A percentile compares a stretch with the other conserved stretches of the same genome.
phyloP scores from a whole-genome alignment of 2,797 vertebrate species.

The Amblyopsis hoosieri region DNA sequence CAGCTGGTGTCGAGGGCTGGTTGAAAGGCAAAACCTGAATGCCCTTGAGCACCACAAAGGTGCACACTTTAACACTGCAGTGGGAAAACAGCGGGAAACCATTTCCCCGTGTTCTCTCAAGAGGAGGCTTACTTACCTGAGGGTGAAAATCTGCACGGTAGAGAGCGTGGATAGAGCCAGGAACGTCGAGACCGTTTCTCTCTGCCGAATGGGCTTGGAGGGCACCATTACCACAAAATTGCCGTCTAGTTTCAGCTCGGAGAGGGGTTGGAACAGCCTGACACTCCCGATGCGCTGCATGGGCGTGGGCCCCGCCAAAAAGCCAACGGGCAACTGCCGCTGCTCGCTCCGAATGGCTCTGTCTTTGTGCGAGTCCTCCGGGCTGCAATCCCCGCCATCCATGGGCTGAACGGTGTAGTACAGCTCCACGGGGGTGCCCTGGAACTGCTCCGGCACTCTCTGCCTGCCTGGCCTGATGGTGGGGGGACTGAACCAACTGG shows the following conservation, averaged over 20 bases:
- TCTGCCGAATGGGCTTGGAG: conserved; percentile 86
- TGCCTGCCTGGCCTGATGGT: conserved; percentile 81
- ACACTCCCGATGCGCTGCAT: conserved; percentile 88
- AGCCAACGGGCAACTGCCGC: conserved; percentile 67
- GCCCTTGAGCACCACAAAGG: too few relatives aligned
- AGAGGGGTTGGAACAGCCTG: conserved; percentile 83
- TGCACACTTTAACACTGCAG: too few relatives aligned
- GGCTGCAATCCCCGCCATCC: conserved; percentile 73
- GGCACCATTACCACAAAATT: conserved; percentile 89
- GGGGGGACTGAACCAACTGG: conserved; percentile 83
- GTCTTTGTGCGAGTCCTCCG: conserved; percentile 81
- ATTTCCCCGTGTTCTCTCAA: background rate
- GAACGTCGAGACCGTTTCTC: conserved; percentile 84
- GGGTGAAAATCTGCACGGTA: conserved; percentile 87
- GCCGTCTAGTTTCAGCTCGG: conserved; percentile 84
- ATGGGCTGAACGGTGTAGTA: conserved; percentile 81
- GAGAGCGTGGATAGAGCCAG: conserved; percentile 85
- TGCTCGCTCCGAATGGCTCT: conserved; percentile 79
- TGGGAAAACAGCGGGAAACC: conserved; percentile 4
- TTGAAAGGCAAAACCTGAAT: too few relatives aligned
- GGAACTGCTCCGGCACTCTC: conserved; percentile 73
- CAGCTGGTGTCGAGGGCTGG: too few relatives aligned
- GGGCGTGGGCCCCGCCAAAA: conserved; percentile 78
- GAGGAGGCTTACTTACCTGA: conserved; percentile 81
- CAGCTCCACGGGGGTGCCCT: conserved; percentile 84